Evolutionary conservation across 2,888 invertebrate genomes (phyloP), one percentile per base, ranked within the genome.

Genomic region (Drosophila emarginata): DNA sequence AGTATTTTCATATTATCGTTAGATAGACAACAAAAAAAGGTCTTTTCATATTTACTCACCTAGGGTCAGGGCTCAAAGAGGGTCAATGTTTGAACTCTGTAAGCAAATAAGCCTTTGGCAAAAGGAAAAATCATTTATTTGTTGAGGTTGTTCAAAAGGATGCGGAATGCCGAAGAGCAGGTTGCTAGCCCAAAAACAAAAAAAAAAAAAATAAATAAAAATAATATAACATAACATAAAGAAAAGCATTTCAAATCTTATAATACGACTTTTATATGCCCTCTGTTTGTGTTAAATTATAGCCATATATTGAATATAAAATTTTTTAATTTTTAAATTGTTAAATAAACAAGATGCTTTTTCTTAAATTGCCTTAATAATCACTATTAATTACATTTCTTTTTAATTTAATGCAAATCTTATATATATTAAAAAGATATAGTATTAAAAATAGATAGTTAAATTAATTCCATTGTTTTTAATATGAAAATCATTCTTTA

Each of bases 81-180:
- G 71, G 81, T 84, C 85, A 78, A 64, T 85, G 74, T 85, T 82
- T 82, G 85, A 79, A 80, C 75, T 87, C 79, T 61, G 60, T 67
- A 70, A 72, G 81, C 85, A 86, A 86, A 86, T 87, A 86, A 82
- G 72, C 77, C 70, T 76, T 75, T 67, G 71, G 72, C 66, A 61
- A 51, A 73, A 64, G 81, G 78, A 81, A 72, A 74, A 71, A 73
- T 77, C 75, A 65, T 67, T 64, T 83, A 79, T 86, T 84, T 85
- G 83, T 86, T 83, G 83, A 83, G 83, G 86, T 83, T 80, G 85
- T 88, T 89, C 88, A 89, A 87, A 45, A 89, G 88, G 86, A 83
- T 86, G 81, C 78, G 79, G 61, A 69, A 63, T 86, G 80, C 79
- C 79, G 63, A 69, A 63, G 53, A 63, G 51, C 63, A 60, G 28